Evolutionary conservation across 2,797 vertebrate genomes (phyloP).

Genomic region (Danio kyathit): DNA sequence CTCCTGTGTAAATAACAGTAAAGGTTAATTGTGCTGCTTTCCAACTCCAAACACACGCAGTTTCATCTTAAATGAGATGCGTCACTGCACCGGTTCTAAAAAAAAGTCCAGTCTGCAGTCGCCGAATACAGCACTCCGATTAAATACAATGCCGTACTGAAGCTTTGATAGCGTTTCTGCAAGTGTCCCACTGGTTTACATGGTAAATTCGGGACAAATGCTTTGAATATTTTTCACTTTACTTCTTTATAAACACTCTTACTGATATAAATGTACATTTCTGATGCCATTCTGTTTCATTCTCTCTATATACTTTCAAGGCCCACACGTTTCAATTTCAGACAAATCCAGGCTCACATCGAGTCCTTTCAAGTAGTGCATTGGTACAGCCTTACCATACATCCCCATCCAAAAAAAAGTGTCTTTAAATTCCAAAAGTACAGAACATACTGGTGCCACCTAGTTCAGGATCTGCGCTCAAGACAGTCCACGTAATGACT

Average conservation of each 20-base stretch:
- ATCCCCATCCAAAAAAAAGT: slow-evolving; percentile 1
- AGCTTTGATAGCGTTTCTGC: slow-evolving; percentile 15
- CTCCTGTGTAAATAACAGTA: slow-evolving; percentile 32
- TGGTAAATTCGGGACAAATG: slow-evolving; percentile 53
- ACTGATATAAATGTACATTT: background rate
- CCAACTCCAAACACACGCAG: background rate
- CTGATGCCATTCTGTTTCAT: background rate
- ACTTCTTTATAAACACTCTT: background rate
- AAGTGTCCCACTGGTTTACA: slow-evolving; percentile 38
- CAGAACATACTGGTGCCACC: background rate
- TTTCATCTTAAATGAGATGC: slow-evolving; percentile 1
- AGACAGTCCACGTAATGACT: background rate
- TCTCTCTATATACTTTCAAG: background rate
- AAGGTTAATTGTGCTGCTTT: slow-evolving; percentile 10
- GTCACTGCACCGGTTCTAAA: slow-evolving; percentile 5
- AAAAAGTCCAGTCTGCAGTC: slow-evolving; percentile 12
- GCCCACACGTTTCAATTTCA: background rate
- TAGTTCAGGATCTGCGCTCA: background rate
- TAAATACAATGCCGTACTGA: background rate
- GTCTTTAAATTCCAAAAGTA: background rate
- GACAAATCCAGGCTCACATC: background rate
- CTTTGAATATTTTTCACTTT: background rate
- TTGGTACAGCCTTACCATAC: background rate
- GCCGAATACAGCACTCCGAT: background rate
- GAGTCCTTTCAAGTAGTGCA: slow-evolving; percentile 1